Evolutionary conservation across 1,140 invertebrate genomes (phyloP).

Genomic region (Reticulitermes speratus): DNA sequence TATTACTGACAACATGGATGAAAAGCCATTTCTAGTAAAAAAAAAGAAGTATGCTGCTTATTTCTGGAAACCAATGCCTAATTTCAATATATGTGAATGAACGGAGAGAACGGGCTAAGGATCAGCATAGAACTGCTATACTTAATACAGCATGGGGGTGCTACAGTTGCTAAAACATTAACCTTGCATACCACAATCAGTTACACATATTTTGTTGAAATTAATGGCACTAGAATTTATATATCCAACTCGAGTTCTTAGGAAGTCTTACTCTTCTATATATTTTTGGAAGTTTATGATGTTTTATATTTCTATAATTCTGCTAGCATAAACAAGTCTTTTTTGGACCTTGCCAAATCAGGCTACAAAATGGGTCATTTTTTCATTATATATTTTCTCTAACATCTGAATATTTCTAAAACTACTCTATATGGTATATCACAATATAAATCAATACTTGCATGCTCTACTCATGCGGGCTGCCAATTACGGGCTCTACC

Average conservation of each 20-base stretch:
- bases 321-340: slow-evolving; percentile 21
- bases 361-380: slow-evolving; percentile 14
- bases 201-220: slow-evolving; percentile 4
- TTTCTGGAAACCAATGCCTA: neutral
- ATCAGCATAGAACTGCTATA: neutral
- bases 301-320: slow-evolving; percentile 25
- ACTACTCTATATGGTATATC: slow-evolving; percentile 4
- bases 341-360: slow-evolving; percentile 14
- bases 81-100: neutral
- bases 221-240: slow-evolving; percentile 19
- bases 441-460: slow-evolving; percentile 14
- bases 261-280: slow-evolving; percentile 26
- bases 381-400: neutral
- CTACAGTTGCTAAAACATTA: neutral
- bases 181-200: slow-evolving; percentile 18
- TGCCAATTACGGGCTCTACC: slow-evolving; percentile 27
- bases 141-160: neutral
- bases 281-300: slow-evolving; percentile 27
- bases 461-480: slow-evolving; percentile 23
- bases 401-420: neutral
- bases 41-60: neutral
- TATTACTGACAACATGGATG: neutral
- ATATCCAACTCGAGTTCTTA: slow-evolving; percentile 18
- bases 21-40: neutral
- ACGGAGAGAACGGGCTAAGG: neutral